These are phyloP conservation scores for Chlamydotis undulata DNA, from an alignment of 2,113 vertebrate genomes.

Conservation along the genomic window DNA sequence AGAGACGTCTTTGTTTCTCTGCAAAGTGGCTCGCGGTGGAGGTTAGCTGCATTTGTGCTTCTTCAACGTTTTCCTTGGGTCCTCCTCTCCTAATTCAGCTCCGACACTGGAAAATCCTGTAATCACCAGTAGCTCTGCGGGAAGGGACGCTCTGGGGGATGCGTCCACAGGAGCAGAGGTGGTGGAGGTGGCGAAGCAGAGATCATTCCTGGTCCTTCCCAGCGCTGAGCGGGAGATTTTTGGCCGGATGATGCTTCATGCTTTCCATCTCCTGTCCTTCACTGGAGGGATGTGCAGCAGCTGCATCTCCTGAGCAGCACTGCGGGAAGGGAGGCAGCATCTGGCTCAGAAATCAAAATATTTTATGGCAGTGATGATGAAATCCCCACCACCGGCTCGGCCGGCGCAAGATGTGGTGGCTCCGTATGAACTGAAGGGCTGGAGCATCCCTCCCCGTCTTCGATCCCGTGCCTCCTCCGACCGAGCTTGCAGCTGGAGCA, in stretches of 20 bases:
- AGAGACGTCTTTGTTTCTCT: neutral
- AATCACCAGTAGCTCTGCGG: neutral
- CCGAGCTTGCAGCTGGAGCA: fast-evolving
- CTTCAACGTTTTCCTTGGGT: neutral
- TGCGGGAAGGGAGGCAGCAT: neutral
- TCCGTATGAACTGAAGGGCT: neutral
- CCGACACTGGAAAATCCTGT: neutral
- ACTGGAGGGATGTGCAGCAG: neutral
- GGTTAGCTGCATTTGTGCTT: neutral
- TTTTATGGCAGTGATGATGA: neutral
- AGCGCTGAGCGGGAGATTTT: neutral
- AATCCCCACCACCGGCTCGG: neutral
- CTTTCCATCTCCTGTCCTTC: neutral
- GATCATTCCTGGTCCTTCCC: neutral
- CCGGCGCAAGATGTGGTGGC: neutral
- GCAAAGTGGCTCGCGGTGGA: fast-evolving
- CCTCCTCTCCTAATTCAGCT: neutral
- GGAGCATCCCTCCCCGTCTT: neutral
- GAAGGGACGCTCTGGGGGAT: neutral
- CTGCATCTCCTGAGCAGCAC: neutral
- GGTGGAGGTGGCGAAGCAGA: neutral
- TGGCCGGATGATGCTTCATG: neutral
- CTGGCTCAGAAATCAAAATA: neutral
- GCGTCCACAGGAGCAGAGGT: neutral
- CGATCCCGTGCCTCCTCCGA: fast-evolving